Evolutionary conservation across 2,888 invertebrate genomes (phyloP).

Genomic region (Aspidapion aeneum): DNA sequence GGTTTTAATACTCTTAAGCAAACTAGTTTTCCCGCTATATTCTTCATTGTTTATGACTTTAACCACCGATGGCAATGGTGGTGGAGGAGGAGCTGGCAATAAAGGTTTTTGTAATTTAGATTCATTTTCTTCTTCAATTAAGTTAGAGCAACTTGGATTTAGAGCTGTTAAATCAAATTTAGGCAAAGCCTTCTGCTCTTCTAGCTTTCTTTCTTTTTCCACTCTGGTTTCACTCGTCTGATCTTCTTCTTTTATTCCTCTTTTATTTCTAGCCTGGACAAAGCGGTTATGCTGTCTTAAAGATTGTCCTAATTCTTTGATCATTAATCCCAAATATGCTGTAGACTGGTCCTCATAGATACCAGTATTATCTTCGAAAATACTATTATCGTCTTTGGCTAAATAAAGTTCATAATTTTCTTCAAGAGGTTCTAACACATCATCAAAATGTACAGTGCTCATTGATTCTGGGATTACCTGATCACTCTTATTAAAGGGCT

Average conservation of each 20-base stretch:
- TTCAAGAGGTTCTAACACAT: conserved; percentile 26
- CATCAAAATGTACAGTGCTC: conserved; percentile 24
- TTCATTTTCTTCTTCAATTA: background rate
- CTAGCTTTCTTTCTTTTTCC: conserved; percentile 1
- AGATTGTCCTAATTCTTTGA: conserved; percentile 32
- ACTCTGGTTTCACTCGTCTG: background rate
- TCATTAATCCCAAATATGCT: conserved; percentile 28
- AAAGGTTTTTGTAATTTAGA: background rate
- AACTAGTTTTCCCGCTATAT: conserved; percentile 12
- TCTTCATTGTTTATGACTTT: conserved; percentile 10
- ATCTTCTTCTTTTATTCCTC: conserved; percentile 27
- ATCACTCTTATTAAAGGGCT: background rate
- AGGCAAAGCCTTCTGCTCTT: conserved; percentile 13
- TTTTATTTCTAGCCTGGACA: conserved; percentile 29
- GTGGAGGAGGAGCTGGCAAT: conserved; percentile 20
- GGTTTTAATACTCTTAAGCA: conserved; percentile 29
- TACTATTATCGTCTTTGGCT: conserved; percentile 19
- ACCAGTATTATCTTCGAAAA: conserved; percentile 4
- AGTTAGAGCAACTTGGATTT: background rate
- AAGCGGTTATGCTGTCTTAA: conserved; percentile 33
- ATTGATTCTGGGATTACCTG: background rate
- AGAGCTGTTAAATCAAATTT: conserved; percentile 25
- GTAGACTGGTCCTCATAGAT: conserved; percentile 21
- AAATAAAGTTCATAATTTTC: conserved; percentile 35
- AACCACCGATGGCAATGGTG: conserved; percentile 11